phyloP scores from a whole-genome alignment of 2,797 vertebrate genomes.

The Tadarida brasiliensis region DNA sequence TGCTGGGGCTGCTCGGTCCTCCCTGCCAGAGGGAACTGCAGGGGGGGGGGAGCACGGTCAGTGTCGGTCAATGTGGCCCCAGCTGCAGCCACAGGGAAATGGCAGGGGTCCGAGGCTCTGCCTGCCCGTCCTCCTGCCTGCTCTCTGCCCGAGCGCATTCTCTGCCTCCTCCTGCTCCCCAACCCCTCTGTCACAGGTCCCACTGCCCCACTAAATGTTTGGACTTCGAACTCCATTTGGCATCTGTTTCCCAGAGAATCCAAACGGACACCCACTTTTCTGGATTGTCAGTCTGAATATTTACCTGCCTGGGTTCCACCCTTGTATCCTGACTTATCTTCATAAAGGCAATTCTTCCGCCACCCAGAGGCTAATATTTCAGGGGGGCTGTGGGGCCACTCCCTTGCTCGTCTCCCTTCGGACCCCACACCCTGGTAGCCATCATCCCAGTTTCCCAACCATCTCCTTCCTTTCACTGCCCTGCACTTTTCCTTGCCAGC shows the following conservation, averaged over 20 bases:
- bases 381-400: not conserved
- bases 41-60: not conserved
- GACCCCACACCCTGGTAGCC: accelerated
- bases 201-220: not conserved
- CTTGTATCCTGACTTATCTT: not conserved
- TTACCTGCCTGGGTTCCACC: not conserved
- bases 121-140: not conserved
- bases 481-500: not conserved
- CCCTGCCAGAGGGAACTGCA: not conserved
- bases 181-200: not conserved
- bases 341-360: no score
- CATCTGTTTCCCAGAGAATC: not conserved
- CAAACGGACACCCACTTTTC: not conserved
- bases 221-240: not conserved
- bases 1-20: no score
- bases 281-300: not conserved
- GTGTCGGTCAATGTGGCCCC: no score
- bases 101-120: not conserved
- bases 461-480: not conserved
- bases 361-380: not conserved
- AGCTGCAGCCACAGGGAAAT: not conserved
- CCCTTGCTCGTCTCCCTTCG: not conserved
- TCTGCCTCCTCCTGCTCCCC: not conserved
- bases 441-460: no score
- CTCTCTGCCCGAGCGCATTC: not conserved